Evolutionary conservation across 1,140 invertebrate genomes (phyloP), one percentile per base, ranked within the genome.

Genomic region (Hesperophylax magnus): DNA sequence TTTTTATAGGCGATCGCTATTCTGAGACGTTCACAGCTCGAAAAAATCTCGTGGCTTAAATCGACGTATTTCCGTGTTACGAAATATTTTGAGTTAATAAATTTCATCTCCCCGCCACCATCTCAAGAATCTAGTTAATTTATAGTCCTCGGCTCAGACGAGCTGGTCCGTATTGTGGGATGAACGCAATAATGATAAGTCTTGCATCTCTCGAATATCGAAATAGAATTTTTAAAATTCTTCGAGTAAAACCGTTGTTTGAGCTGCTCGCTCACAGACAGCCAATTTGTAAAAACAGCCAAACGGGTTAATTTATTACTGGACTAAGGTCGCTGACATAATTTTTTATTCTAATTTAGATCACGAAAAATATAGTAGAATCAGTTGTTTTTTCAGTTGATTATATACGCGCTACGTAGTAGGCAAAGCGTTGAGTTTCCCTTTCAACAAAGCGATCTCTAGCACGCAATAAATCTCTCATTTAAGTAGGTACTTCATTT

Each of bases 271-370:
- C 54, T 52, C 53, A 76, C 53, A 74, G 72, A 76, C 72, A 76
- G 56, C 72, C 56, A 76, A 76, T 76, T 76, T 76, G 72, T 76
- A 60, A 34, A 18, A 58, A n/a, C 54, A 20, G 17, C 56, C 54
- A 39, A 18, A n/a, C 39, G 20, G 4, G 72, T 69, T 80, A 69
- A 74, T 67, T 52, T 75, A 63, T 54, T 31, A 63, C 39, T 47
- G 31, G 22, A 24, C 47, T 47, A 47, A 47, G 63, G 31, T 20
- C 53, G 47, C 24, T 61, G 31, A 60, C 54, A 72, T 72, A 52
- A 72, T 72, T 80, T 67, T 71, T 81, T 56, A 81, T 81, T 81
- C 79, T 20, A 80, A 74, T 63, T 69, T 72, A 72, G 69, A 72
- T 54, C 69, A 31, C n/a, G 15, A 18, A 39, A 67, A 47, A 39